A percentile compares a stretch with the other conserved stretches of the same genome.
Conservation (phyloP, 2,888 invertebrate species). For the Ormyrus nitidulus region DNA sequence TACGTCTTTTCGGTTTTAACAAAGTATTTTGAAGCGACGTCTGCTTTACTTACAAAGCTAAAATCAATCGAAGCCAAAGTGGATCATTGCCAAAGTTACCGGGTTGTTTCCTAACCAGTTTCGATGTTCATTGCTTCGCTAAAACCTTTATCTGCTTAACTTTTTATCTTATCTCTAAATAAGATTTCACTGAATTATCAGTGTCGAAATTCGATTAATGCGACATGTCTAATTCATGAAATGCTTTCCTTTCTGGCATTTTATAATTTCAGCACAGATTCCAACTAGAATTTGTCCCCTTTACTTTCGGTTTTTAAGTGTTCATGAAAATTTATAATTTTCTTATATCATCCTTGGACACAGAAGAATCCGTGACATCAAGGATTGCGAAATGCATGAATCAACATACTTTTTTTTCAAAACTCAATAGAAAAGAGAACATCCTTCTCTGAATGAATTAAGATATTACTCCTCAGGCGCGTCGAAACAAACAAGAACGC, state of each 20-base stretch:
- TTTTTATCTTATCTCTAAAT: slow-evolving; percentile 13
- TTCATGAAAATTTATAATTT: no score
- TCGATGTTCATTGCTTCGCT: slow-evolving; percentile 12
- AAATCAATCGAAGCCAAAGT: slow-evolving; percentile 47
- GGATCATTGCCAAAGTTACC: slow-evolving; percentile 55
- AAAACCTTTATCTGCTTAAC: slow-evolving; percentile 24
- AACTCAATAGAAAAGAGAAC: not conserved
- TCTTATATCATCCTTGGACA: no score
- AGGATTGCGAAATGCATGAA: slow-evolving; percentile 24
- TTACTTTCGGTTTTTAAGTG: no score
- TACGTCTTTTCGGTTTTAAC: not conserved
- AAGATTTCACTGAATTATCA: not conserved
- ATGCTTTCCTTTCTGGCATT: no score
- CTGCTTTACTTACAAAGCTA: slow-evolving; percentile 28
- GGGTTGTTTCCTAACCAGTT: slow-evolving; percentile 35
- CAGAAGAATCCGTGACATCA: slow-evolving; percentile 6
- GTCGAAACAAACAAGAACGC: no score
- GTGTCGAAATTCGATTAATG: no score
- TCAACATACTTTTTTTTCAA: not conserved
- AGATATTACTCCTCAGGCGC: not conserved
- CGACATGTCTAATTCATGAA: no score
- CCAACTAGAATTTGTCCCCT: no score
- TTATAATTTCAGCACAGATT: no score
- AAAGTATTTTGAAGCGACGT: slow-evolving; percentile 17
- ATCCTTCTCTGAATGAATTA: slow-evolving; percentile 18